A percentile compares a stretch with the other conserved stretches of the same genome.
These are phyloP conservation scores for Sesamia nonagrioides DNA, from an alignment of 1,140 invertebrate genomes.

Conservation along the genomic window DNA sequence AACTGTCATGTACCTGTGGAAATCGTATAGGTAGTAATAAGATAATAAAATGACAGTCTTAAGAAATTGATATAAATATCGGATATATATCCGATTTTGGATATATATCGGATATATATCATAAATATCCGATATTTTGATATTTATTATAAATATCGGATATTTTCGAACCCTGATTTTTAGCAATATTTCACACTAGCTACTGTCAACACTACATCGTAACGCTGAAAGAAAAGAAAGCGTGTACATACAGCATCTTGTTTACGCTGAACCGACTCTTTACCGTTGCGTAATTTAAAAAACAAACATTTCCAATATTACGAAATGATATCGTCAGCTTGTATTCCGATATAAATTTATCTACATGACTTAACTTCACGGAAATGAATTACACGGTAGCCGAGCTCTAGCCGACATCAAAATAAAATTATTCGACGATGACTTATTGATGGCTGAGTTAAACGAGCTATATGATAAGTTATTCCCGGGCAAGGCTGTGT, in stretches of 20 bases:
- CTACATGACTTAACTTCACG: constrained; percentile 49
- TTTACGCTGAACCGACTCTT: neutral
- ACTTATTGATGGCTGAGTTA: constrained; percentile 61
- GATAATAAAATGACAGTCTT: no score
- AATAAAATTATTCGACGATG: constrained; percentile 59
- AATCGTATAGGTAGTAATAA: no score
- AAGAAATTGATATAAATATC: no score
- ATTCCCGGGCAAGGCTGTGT: constrained; percentile 55
- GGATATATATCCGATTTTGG: no score
- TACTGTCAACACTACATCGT: constrained; percentile 19
- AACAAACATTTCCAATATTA: constrained; percentile 6
- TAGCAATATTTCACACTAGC: constrained; percentile 4
- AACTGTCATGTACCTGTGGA: no score
- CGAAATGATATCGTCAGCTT: constrained; percentile 22
- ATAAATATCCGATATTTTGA: no score
- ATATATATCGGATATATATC: no score
- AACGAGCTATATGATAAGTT: constrained; percentile 63
- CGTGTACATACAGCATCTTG: neutral
- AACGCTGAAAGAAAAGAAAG: neutral
- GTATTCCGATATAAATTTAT: constrained; percentile 45
- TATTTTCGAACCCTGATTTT: no score
- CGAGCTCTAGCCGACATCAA: constrained; percentile 52
- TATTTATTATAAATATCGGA: no score
- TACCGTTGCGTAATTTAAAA: constrained; percentile 29
- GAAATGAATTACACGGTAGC: constrained; percentile 51